Base-by-base conservation (phyloP, 1,140 invertebrate genomes). In the Zaprionus davidi region DNA sequence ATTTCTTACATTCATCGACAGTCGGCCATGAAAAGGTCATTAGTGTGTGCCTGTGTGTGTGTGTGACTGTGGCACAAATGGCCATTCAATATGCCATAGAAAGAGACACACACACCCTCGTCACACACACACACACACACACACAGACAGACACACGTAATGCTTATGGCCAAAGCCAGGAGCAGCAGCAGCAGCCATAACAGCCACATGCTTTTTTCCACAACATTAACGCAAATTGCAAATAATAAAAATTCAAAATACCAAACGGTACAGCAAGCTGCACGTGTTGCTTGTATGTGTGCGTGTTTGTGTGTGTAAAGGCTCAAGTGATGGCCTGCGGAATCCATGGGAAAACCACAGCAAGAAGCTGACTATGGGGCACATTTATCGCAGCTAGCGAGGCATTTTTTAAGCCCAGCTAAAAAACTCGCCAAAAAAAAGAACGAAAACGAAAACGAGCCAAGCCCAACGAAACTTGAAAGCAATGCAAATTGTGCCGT, bases 221-320 rank as follows among this genome's bases (percentile, higher is more conserved):
- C 85, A 90, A 90, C 85, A 90, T 90, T 90, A 90, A 90, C 85
- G 85, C 85, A 90, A 90, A 90, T 90, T 90, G 85, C 85, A 90
- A 90, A 90, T 90, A 90, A 90, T 90, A 90, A 90, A 90, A 90
- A 90, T 90, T 90, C 85, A 90, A 90, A 90, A 90, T 90, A 90
- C 86, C 84, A 64, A 88, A 88, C 84, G 78, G 78, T 81, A 90
- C 66, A 84, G 69, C 81, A 81, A 79, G 72, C 80, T 78, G 85
- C 81, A 88, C 85, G 85, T 88, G 85, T 81, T 90, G 85, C 71
- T 74, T 71, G 38, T 56, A 68, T 64, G 53, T 62, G 22, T 58
- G 58, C 44, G 56, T 36, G 26, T 28, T 34, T 38, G 46, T 34
- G 65, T 57, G 65, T 51, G 51, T 56, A 20, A 56, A 28, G 36